Evolutionary conservation across 2,113 vertebrate genomes (phyloP).

Genomic region (Mixornis gularis): DNA sequence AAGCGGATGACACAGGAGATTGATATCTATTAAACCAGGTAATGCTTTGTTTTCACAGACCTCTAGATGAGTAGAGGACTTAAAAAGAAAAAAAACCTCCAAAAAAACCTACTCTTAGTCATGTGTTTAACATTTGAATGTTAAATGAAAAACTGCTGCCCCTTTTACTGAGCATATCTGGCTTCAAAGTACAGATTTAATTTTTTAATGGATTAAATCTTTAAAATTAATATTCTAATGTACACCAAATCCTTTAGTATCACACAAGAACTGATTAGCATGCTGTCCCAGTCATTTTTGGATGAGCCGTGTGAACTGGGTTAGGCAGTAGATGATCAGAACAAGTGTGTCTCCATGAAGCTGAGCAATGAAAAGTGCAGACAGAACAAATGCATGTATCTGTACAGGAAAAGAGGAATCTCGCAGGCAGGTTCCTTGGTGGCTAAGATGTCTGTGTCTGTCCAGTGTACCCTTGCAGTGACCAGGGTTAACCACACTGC

Average conservation of each 20-base stretch:
- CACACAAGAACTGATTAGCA: not conserved
- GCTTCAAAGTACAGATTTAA: not conserved
- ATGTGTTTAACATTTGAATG: constrained; percentile 8
- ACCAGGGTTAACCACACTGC: not conserved
- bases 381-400: rapidly evolving
- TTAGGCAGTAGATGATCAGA: not conserved
- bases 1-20: not conserved
- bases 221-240: not conserved
- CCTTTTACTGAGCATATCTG: not conserved
- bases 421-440: not conserved
- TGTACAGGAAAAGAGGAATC: not conserved
- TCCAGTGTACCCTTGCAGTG: not conserved
- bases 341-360: not conserved
- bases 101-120: not conserved
- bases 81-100: not conserved
- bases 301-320: not conserved
- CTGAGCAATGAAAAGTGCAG: not conserved
- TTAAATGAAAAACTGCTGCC: not conserved
- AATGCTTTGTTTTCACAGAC: constrained; percentile 26
- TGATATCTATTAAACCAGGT: constrained; percentile 44
- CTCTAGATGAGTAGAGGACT: not conserved
- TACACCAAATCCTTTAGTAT: not conserved
- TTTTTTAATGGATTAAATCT: not conserved
- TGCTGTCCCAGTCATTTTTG: not conserved
- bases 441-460: not conserved